Evolutionary conservation across 2,797 vertebrate genomes (phyloP).

Genomic region (Phyllotis vaccarum): DNA sequence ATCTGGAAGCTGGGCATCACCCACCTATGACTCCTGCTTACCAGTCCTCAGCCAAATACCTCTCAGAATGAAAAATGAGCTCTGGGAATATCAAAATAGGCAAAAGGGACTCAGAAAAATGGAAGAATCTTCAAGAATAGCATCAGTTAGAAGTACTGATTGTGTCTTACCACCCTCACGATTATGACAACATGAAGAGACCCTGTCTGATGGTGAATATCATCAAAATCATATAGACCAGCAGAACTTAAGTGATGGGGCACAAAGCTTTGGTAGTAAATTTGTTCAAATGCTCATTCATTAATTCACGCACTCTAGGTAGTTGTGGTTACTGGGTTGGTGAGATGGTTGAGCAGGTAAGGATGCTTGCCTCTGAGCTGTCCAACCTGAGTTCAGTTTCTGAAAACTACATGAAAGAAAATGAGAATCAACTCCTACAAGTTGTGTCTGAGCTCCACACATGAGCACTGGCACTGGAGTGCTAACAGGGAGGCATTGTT

Average conservation of each 20-base stretch:
- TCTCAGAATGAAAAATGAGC: conserved; percentile 79
- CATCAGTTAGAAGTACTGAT: conserved; percentile 69
- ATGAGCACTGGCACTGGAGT: not conserved
- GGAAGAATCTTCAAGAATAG: conserved; percentile 71
- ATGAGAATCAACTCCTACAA: not conserved
- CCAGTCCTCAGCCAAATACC: conserved; percentile 75
- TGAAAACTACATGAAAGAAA: not conserved
- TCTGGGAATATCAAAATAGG: conserved; percentile 80
- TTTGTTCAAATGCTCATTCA: not conserved
- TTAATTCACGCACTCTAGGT: not conserved
- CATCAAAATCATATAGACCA: not conserved
- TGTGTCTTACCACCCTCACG: conserved; percentile 14
- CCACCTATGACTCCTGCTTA: conserved; percentile 68
- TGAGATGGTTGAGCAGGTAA: not conserved
- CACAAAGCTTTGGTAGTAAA: not conserved
- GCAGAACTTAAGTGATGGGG: not conserved
- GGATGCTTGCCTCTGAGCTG: not conserved
- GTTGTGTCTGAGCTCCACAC: not conserved
- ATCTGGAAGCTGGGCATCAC: conserved; percentile 80
- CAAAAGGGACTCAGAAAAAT: conserved; percentile 69
- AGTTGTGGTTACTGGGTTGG: too few relatives aligned
- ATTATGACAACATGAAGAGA: not conserved
- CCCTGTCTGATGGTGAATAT: not conserved
- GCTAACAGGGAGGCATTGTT: not conserved
- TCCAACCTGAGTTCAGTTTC: not conserved